Percentiles rank a stretch among this genome's conserved stretches.
phyloP scores from a whole-genome alignment of 2,797 vertebrate genomes.

The Megaceryle alcyon region DNA sequence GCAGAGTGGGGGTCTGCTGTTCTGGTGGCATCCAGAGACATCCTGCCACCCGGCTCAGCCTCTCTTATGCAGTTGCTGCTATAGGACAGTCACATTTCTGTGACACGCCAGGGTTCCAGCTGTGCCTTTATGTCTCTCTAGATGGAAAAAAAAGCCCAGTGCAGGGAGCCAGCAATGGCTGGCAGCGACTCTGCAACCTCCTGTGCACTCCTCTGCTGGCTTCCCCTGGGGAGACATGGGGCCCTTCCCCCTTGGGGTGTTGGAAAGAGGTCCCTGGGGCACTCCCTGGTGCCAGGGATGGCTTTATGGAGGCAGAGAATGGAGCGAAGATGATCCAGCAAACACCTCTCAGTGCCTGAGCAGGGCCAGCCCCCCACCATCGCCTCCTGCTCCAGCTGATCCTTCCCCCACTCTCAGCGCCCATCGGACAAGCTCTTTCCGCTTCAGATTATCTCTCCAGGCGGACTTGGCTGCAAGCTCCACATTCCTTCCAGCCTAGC shows the following conservation, averaged over 20 bases:
- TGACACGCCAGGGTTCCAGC: neutral
- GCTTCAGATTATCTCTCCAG: slow-evolving; percentile 8
- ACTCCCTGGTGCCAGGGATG: neutral
- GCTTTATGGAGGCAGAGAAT: neutral
- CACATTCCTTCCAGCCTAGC: slow-evolving; percentile 43
- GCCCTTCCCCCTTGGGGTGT: neutral
- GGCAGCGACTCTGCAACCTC: neutral
- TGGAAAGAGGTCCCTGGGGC: neutral
- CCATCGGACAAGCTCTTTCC: slow-evolving; percentile 37
- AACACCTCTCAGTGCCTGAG: fast-evolving
- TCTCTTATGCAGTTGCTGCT: neutral
- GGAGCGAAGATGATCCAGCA: neutral
- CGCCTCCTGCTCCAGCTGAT: neutral
- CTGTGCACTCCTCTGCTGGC: neutral
- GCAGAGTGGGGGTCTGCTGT: neutral
- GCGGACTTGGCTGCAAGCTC: neutral
- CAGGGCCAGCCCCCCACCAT: neutral
- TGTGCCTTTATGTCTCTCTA: slow-evolving; percentile 1
- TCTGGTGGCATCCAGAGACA: neutral
- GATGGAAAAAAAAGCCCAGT: neutral
- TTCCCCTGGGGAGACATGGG: neutral
- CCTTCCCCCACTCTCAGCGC: neutral
- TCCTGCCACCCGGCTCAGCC: neutral
- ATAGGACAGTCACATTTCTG: neutral
- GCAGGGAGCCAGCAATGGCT: neutral